Percentiles rank a stretch among this genome's conserved stretches.
Evolutionary conservation across 2,113 vertebrate species (phyloP).

Genomic region (Psophia crepitans): DNA sequence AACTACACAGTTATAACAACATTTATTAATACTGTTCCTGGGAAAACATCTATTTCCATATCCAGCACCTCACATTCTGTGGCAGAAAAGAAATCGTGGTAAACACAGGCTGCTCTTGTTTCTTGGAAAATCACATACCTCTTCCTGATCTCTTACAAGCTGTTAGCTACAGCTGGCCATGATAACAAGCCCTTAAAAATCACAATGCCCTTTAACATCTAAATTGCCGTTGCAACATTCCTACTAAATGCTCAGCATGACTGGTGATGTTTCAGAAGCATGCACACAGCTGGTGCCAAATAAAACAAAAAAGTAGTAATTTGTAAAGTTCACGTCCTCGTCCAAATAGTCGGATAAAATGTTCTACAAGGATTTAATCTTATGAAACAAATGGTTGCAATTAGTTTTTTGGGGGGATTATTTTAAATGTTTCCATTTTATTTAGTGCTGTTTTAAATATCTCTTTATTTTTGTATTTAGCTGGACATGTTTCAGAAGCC

Average conservation of each 20-base stretch:
- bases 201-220: slow-evolving; percentile 45
- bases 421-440: slow-evolving; percentile 38
- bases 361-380: slow-evolving; percentile 20
- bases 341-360: background rate
- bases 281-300: slow-evolving; percentile 41
- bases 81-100: background rate
- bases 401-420: slow-evolving; percentile 17
- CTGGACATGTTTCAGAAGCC: slow-evolving; percentile 17
- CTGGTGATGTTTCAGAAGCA: slow-evolving; percentile 49
- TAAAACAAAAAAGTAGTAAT: slow-evolving; percentile 19
- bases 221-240: slow-evolving; percentile 52
- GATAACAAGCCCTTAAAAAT: slow-evolving; percentile 58
- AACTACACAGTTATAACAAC: background rate
- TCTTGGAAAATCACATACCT: slow-evolving; percentile 37
- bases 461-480: slow-evolving; percentile 6
- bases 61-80: background rate
- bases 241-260: slow-evolving; percentile 43
- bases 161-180: slow-evolving; percentile 54
- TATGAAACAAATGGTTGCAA: slow-evolving; percentile 40
- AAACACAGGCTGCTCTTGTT: slow-evolving; percentile 25
- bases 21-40: background rate
- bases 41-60: slow-evolving; percentile 21
- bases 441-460: slow-evolving; percentile 10
- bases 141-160: slow-evolving; percentile 50
- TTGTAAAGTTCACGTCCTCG: background rate